Evolutionary conservation across 2,113 vertebrate genomes (phyloP).

Genomic region (Cairina moschata): DNA sequence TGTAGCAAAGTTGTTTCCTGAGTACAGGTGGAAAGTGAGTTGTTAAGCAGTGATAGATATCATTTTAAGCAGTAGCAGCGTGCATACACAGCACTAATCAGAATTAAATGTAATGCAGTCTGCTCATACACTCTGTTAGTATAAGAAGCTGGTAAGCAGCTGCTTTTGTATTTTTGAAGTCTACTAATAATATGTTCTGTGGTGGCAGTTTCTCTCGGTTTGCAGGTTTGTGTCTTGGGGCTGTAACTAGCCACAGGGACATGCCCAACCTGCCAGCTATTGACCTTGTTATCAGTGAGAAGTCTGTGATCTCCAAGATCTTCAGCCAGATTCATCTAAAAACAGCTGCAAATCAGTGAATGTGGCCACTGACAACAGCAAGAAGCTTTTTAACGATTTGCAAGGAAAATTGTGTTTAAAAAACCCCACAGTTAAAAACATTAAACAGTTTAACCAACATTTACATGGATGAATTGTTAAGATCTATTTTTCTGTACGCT

Average conservation of each 20-base stretch:
- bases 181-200: background rate
- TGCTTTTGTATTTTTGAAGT: background rate
- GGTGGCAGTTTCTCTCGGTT: background rate
- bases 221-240: background rate
- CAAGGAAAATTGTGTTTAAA: constrained; percentile 7
- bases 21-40: background rate
- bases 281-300: background rate
- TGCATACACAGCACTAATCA: background rate
- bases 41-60: background rate
- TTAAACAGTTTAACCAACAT: constrained; percentile 44
- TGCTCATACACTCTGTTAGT: background rate
- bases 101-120: background rate
- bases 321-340: background rate
- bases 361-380: background rate
- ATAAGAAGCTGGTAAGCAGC: background rate
- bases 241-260: background rate
- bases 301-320: background rate
- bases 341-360: background rate
- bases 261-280: background rate
- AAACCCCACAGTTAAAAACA: constrained; percentile 26
- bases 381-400: background rate
- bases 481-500: constrained; percentile 61
- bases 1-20: background rate
- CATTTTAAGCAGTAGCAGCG: background rate
- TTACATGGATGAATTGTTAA: constrained; percentile 66